Percentiles rank a stretch among this genome's conserved stretches.
phyloP scores from a whole-genome alignment of 2,113 vertebrate genomes.

The sheep (Ovis aries) region ARS-UI_Ramb_v3.0 NC_056054.1:12279001-12279500 shows the following conservation, averaged over 20 bases:
- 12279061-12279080: slow-evolving; percentile 68
- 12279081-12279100: slow-evolving; percentile 63
- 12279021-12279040: slow-evolving; percentile 64
- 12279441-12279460: background rate
- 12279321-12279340: background rate
- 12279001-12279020: slow-evolving; percentile 36
- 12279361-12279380: background rate
- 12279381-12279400: background rate
- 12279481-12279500: background rate
- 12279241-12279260: background rate
- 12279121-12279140: slow-evolving; percentile 54
- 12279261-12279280: rapidly evolving
- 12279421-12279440: background rate
- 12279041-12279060: slow-evolving; percentile 68
- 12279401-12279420: background rate
- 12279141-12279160: slow-evolving; percentile 47
- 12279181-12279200: slow-evolving; percentile 2
- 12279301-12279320: background rate
- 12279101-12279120: slow-evolving; percentile 35
- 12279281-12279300: background rate
- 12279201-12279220: background rate
- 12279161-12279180: slow-evolving; percentile 26
- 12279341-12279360: background rate
- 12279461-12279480: background rate
- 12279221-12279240: background rate